Percentiles rank a stretch among this genome's conserved stretches.
Conservation (phyloP, 2,888 invertebrate genomes). For the Elgonia sp. region DNA sequence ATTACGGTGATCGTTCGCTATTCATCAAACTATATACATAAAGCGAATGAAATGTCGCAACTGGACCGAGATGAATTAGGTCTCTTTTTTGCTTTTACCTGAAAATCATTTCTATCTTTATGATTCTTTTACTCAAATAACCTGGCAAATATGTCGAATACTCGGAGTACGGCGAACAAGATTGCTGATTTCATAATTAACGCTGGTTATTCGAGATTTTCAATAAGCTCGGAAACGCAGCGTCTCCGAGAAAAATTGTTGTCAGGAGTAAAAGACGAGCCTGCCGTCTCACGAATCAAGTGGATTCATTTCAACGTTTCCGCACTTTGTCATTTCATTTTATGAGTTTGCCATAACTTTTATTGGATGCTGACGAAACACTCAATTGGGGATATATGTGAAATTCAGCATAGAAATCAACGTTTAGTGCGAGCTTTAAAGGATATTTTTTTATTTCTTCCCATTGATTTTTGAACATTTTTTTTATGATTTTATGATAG, state of each 20-base stretch:
- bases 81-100: constrained; percentile 25
- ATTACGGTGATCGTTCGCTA: constrained; percentile 58
- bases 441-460: background rate
- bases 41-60: constrained; percentile 28
- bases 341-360: constrained; percentile 45
- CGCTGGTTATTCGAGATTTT: constrained; percentile 66
- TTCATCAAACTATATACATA: constrained; percentile 49
- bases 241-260: background rate
- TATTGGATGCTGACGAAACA: constrained; percentile 35
- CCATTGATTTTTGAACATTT: background rate
- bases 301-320: constrained; percentile 62
- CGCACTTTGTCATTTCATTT: constrained; percentile 36
- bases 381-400: constrained; percentile 1
- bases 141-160: constrained; percentile 70
- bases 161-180: constrained; percentile 59
- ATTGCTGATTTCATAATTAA: constrained; percentile 76
- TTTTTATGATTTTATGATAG: background rate
- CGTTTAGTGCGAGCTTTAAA: constrained; percentile 1
- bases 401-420: constrained; percentile 10
- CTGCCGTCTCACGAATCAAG: constrained; percentile 55
- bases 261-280: constrained; percentile 59
- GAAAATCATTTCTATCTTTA: background rate
- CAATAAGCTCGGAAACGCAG: background rate
- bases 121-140: constrained; percentile 9
- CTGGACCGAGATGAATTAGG: constrained; percentile 18